Conservation (phyloP, 2,113 vertebrate species). For the Gambusia affinis region DNA sequence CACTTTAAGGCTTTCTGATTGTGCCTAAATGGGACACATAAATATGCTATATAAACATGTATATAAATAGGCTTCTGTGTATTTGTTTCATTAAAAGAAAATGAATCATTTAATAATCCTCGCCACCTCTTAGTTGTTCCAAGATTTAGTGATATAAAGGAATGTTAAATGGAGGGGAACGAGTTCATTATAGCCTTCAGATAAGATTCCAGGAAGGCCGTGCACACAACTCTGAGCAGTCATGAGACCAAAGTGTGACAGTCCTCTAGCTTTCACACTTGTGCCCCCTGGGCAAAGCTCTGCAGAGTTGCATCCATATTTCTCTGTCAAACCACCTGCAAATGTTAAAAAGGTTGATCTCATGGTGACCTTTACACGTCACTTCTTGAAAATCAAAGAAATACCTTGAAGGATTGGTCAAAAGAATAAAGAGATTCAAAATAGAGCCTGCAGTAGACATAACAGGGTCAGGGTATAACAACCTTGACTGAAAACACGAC, state of each 20-base stretch:
- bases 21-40: neutral
- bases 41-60: no score
- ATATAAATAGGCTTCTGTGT: neutral
- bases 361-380: slow-evolving; percentile 18
- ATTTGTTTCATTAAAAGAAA: slow-evolving; percentile 2
- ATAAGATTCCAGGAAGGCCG: slow-evolving; percentile 43
- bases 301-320: slow-evolving; percentile 34
- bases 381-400: neutral
- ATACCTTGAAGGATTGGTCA: neutral
- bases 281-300: slow-evolving; percentile 39
- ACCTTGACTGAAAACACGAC: no score
- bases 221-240: slow-evolving; percentile 42
- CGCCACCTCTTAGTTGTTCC: slow-evolving; percentile 5
- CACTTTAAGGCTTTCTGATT: no score
- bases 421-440: neutral
- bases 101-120: neutral
- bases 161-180: slow-evolving; percentile 21
- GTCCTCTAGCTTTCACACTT: slow-evolving; percentile 49
- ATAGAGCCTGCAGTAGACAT: neutral
- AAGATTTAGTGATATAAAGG: slow-evolving; percentile 12
- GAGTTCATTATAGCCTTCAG: slow-evolving; percentile 24
- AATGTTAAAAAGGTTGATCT: slow-evolving; percentile 21
- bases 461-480: no score
- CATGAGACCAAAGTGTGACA: slow-evolving; percentile 76
- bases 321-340: slow-evolving; percentile 12